A percentile compares a stretch with the other conserved stretches of the same genome.
Conservation (phyloP, 1,140 invertebrate genomes). For the Belonocnema kinseyi region DNA sequence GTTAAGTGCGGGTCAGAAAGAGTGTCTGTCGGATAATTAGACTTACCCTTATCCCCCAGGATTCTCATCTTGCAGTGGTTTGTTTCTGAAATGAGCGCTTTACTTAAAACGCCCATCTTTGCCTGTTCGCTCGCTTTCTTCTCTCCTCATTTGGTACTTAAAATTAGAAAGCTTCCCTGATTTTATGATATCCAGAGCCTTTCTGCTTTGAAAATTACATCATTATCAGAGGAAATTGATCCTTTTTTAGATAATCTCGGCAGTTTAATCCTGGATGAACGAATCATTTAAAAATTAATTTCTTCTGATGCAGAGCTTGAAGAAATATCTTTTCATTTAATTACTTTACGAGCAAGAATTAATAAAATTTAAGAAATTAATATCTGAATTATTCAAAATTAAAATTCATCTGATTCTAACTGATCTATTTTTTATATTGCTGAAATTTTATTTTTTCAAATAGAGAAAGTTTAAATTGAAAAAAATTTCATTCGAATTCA, state of each 20-base stretch:
- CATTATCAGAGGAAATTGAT: background rate
- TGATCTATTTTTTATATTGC: too few relatives aligned
- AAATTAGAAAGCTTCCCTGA: conserved; percentile 4
- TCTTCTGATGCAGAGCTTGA: too few relatives aligned
- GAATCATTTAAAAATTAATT: too few relatives aligned
- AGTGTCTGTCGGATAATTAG: conserved; percentile 56
- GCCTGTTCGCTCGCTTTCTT: background rate
- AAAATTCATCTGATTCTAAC: too few relatives aligned
- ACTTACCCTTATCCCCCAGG: conserved; percentile 40
- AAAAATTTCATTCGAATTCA: too few relatives aligned
- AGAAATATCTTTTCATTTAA: too few relatives aligned
- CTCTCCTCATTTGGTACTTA: conserved; percentile 9
- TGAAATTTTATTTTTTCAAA: too few relatives aligned
- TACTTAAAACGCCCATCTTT: conserved; percentile 36
- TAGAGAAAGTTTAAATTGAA: too few relatives aligned
- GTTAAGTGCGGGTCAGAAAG: conserved; percentile 49
- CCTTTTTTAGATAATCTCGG: background rate
- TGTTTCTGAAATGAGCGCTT: conserved; percentile 49
- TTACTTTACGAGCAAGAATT: too few relatives aligned
- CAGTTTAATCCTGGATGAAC: background rate
- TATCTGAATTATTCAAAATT: too few relatives aligned
- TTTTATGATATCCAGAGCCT: background rate
- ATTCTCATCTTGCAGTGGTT: conserved; percentile 46
- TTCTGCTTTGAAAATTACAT: background rate
- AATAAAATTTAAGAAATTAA: too few relatives aligned